Evolutionary conservation across 2,113 vertebrate species (phyloP), one percentile per base, ranked within the genome.

Genomic region (Upupa epops): DNA sequence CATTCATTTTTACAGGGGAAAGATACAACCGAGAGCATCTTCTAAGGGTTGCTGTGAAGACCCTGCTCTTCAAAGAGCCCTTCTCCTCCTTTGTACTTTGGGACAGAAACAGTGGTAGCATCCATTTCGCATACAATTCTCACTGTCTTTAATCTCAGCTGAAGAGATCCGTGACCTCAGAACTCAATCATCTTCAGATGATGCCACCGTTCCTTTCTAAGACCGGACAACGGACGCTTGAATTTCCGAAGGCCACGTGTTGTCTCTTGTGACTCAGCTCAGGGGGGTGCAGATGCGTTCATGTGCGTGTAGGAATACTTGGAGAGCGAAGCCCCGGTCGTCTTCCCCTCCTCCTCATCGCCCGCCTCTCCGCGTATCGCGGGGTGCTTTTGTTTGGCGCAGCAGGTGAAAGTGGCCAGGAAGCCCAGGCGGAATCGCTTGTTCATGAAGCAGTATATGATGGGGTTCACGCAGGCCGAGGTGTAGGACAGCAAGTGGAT

Each of bases 401-500:
- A 98, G 96, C 99, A 99, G 90, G 96, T 75, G 93, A 99, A 99
- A 2, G 99, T 99, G 88, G 98, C 96, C 9, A 99, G 91, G 92
- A 99, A 98, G 58, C 98, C 98, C 56, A 97, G 95, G 36, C 99
- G 98, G 97, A 99, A 99, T 1, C 99, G 98, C 66, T 97, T 99
- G 98, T 99, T 99, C 99, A 99, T 99, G 75, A 99, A 99, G 95
- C 99, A 99, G 96, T 99, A 99, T 56, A 99, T 98, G 97, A 99
- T 98, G 52, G 99, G 99, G 95, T 99, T 99, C 87, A 99, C 98
- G 0, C 99, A 99, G 83, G 99, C 98, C 1, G 99, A 99, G 2
- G 98, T 99, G 98, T 99, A 99, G 88, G 99, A 99, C 51, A 99
- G 95, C 96, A 99, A 80, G 92, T 99, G 99, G 93, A 99, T 99